Percentiles rank a stretch among this genome's conserved stretches.
Evolutionary conservation across 2,797 vertebrate genomes (phyloP).

Genomic region (Microchirus variegatus): DNA sequence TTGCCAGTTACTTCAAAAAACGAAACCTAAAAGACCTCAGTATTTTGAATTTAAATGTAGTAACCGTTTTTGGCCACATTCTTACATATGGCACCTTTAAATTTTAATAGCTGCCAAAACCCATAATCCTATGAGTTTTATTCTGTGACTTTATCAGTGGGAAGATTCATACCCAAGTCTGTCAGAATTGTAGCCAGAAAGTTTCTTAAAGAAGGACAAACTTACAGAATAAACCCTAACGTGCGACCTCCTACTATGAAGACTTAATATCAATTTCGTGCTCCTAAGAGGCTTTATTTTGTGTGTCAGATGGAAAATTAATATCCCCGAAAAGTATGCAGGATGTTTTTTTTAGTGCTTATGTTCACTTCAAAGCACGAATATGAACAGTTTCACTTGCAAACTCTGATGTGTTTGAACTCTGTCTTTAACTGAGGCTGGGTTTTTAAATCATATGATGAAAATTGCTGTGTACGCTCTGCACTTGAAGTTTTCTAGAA

Average conservation of each 20-base stretch:
- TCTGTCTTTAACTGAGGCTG: conserved; percentile 23
- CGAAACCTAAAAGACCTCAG: no score
- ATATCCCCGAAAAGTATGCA: conserved; percentile 27
- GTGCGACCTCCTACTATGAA: conserved; percentile 6
- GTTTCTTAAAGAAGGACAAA: no score
- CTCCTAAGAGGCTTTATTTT: conserved; percentile 22
- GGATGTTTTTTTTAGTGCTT: conserved; percentile 20
- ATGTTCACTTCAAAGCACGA: conserved; percentile 30
- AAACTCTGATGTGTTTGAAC: conserved; percentile 38
- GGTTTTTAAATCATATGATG: conserved; percentile 28
- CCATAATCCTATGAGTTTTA: no score
- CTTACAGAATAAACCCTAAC: no score
- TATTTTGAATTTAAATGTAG: no score
- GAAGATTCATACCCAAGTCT: no score
- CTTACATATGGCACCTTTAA: no score
- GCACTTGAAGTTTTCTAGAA: conserved; percentile 41
- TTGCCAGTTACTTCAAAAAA: no score
- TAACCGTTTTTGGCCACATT: no score
- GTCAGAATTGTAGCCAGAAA: no score
- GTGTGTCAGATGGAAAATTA: conserved; percentile 17
- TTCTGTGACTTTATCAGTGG: no score
- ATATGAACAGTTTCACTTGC: conserved; percentile 9
- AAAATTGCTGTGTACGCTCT: conserved; percentile 29
- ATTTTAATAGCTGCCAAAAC: no score
- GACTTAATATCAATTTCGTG: conserved; percentile 46